Base-by-base conservation (phyloP, 1,140 invertebrate genomes). In the Camponotus floridanus region DNA sequence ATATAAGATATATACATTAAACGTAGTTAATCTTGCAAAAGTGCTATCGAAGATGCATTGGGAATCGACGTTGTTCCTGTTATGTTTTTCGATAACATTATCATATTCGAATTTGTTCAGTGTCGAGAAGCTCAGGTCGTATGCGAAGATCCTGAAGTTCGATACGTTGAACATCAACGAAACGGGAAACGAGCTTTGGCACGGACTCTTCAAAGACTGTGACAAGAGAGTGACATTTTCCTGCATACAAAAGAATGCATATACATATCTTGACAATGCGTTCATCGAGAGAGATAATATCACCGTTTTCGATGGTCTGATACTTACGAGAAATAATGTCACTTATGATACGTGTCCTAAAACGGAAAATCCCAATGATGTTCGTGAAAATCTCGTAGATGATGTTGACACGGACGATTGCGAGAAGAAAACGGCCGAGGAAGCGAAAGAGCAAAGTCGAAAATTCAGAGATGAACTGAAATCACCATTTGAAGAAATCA, bases 231-330 rank as follows among this genome's bases (percentile, higher is more conserved):
- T 97, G 31, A 96, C 96, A 59, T 96, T 97, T 89, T 96, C 96
- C 59, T 98, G 97, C 90, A 97, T 98, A 39, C 97, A 97, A 90
- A 97, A 97, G 86, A 97, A 97, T 89, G 96, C 97, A 6, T 97
- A 97, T 89, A 94, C 95, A 11, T 97, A 97, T 91, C 91, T 98
- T 62, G 96, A 97, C 79, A 95, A 95, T 15, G 96, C 95, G 31
- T 95, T 98, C 42, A 95, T 96, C 61, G 95, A 96, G 45, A 94
- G 94, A 59, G 96, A 96, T 86, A 97, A 98, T 91, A 95, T 97
- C 8, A 96, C 96, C 45, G 94, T 98, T 0, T 96, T 96, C n/a
- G 96, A 96, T 91, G 96, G 97, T 85, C 92, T 98, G n/a, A 96
- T 96, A 74, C 96, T 98, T 91, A 96, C 95, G 68, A 97, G 95